phyloP scores from a whole-genome alignment of 2,888 invertebrate genomes.

The Tipula lateralis region DNA sequence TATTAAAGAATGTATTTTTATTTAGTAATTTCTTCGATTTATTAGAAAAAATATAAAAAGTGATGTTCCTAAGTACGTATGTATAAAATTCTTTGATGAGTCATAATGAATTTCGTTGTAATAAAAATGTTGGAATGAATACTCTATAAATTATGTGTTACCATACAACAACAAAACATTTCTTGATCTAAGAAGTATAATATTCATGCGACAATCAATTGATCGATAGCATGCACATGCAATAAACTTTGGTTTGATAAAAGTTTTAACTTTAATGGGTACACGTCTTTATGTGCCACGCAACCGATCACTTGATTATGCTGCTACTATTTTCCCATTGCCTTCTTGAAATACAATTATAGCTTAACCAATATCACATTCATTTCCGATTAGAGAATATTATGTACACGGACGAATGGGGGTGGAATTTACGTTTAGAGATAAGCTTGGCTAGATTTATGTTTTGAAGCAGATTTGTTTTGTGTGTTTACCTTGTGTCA shows the following conservation, averaged over 20 bases:
- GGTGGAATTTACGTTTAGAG: not conserved
- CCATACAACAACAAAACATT: not conserved
- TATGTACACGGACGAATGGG: not conserved
- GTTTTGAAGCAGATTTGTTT: not conserved
- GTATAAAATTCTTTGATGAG: not conserved
- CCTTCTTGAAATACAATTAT: not conserved
- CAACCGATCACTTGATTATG: not conserved
- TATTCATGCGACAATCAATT: not conserved
- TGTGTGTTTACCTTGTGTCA: not conserved
- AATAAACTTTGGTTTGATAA: not conserved
- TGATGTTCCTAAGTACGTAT: not conserved
- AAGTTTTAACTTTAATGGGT: not conserved
- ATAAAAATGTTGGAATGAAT: not conserved
- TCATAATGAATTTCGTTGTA: constrained; percentile 4
- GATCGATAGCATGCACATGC: not conserved
- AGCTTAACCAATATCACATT: not conserved
- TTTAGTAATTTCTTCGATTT: not conserved
- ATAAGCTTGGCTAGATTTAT: not conserved
- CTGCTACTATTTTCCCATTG: not conserved
- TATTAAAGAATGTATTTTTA: not conserved
- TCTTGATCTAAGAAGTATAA: constrained; percentile 12
- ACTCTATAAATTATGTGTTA: not conserved
- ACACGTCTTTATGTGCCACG: not conserved
- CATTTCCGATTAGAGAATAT: not conserved
- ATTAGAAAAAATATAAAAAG: not conserved